Evolutionary conservation across 2,888 invertebrate species (phyloP), one percentile per base, ranked within the genome.

Genomic region (Tenthredo notha): DNA sequence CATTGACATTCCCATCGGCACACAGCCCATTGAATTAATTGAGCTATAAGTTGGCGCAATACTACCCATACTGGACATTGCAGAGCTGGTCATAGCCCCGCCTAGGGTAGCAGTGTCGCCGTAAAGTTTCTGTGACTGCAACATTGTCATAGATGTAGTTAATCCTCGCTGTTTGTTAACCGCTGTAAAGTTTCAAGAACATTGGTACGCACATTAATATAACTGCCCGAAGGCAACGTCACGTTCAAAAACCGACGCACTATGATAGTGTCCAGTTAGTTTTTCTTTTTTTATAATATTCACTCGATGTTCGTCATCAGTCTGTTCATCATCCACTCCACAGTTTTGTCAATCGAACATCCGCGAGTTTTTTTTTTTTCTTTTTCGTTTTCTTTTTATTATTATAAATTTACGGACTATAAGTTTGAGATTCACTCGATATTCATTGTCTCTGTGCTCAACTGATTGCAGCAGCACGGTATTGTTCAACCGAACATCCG

Each of bases 1-100:
- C 92, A 92, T 93, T 37, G 92, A 91, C 93, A 93, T 93, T 78
- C 96, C 96, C 92, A 95, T 95, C 72, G 96, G 94, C 93, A 97
- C 96, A 94, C 96, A 96, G 89, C 96, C 96, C 96, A 97, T 97
- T 80, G 97, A 95, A 94, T 97, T 97, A 94, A 97, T 97, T 87
- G 95, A 95, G 86, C 92, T 92, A 94, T 97, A 97, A 75, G 97
- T 96, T 86, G 97, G 96, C 91, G 97, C 96, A 94, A 97, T 96
- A 90, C 91, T 92, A 86, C 92, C 91, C 92, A 93, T 92, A 87
- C 91, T 92, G 85, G 93, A 91, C 92, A 92, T 92, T 86, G 91
- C 91, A 21, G 90, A 91, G 88, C 91, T 91, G 85, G 91, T 92
- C 92, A 93, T 93, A 65, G 91, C 92, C 84, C 91, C 92, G 85